Conservation (phyloP, 2,113 vertebrate species). For the Megaceryle maxima region DNA sequence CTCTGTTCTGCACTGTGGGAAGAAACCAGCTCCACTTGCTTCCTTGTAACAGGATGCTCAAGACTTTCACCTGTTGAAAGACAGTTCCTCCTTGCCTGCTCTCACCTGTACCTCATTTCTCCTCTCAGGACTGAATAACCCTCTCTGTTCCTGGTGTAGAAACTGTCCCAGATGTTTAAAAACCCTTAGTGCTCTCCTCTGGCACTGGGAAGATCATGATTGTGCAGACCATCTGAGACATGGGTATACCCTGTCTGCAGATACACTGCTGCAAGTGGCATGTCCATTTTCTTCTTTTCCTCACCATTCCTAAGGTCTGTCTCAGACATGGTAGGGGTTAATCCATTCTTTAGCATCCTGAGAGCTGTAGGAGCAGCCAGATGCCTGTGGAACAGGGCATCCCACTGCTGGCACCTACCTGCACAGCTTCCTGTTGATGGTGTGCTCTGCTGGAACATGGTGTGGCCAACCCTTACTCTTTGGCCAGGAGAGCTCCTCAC, state of each 20-base stretch:
- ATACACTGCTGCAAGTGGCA: background rate
- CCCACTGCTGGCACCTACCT: background rate
- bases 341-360: accelerated
- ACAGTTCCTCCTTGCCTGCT: background rate
- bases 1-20: background rate
- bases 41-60: background rate
- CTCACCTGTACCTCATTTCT: background rate
- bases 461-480: background rate
- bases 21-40: background rate
- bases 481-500: background rate
- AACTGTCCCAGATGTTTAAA: background rate
- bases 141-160: background rate
- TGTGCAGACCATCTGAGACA: background rate
- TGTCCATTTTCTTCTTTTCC: background rate
- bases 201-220: background rate
- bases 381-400: background rate
- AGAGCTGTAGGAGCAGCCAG: background rate
- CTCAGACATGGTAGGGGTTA: background rate
- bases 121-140: background rate
- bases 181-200: background rate
- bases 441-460: background rate
- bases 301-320: background rate
- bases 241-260: background rate
- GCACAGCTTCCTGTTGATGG: background rate
- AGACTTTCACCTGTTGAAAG: background rate